Percentiles rank a stretch among this genome's conserved stretches.
phyloP scores from a whole-genome alignment of 2,113 vertebrate genomes.

The Callorhinus ursinus region DNA sequence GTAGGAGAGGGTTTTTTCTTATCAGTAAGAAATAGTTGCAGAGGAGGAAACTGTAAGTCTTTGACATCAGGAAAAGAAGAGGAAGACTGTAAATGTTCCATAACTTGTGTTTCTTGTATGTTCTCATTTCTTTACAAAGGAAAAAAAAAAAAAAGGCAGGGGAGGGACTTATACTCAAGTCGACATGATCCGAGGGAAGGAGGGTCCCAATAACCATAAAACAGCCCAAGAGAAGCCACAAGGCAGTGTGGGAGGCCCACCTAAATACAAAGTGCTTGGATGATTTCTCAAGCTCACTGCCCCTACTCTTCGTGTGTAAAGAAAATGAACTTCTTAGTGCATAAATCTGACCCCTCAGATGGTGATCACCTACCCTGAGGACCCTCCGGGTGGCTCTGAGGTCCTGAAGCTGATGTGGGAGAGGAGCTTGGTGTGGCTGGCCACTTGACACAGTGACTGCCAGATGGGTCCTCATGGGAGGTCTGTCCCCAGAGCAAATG shows the following conservation, averaged over 20 bases:
- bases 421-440: background rate
- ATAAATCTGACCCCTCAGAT: background rate
- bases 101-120: background rate
- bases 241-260: background rate
- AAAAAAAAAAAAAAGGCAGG: background rate
- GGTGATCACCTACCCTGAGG: background rate
- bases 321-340: background rate
- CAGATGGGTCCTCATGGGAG: constrained; percentile 26
- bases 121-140: background rate
- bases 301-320: accelerated
- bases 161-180: background rate
- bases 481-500: background rate
- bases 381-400: background rate
- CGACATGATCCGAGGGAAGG: too few relatives aligned
- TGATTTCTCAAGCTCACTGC: background rate
- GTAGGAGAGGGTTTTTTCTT: background rate
- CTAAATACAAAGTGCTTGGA: accelerated
- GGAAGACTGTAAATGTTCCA: background rate
- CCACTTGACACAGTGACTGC: background rate
- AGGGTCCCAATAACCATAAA: background rate
- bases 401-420: background rate
- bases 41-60: background rate
- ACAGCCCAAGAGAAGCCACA: background rate
- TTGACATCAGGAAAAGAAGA: background rate
- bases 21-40: background rate